Percentiles rank a stretch among this genome's conserved stretches.
Conservation (phyloP, 1,140 invertebrate species). For the Kradibia gibbosae region DNA sequence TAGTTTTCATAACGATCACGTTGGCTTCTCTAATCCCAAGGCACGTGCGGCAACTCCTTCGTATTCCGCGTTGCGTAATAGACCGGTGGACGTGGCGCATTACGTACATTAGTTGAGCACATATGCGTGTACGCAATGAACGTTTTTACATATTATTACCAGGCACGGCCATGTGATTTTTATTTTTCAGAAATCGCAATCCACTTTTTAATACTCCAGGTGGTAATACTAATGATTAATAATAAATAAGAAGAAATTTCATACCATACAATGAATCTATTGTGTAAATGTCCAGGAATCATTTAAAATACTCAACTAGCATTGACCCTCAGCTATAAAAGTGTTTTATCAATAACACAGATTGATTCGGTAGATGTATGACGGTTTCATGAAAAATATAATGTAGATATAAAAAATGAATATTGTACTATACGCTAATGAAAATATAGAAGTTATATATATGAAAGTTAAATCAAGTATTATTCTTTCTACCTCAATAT, state of each 20-base stretch:
- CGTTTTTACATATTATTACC: not conserved
- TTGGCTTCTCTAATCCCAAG: constrained; percentile 24
- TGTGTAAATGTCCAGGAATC: not conserved
- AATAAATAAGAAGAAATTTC: constrained; percentile 10
- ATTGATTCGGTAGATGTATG: too few relatives aligned
- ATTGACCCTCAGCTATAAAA: constrained; percentile 28
- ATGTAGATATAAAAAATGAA: too few relatives aligned
- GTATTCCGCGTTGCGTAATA: constrained; percentile 11
- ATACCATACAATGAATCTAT: constrained; percentile 4
- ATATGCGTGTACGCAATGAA: not conserved
- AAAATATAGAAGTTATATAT: too few relatives aligned
- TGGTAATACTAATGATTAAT: too few relatives aligned
- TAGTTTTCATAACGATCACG: constrained; percentile 34
- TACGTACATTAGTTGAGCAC: not conserved
- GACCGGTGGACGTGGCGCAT: constrained; percentile 2
- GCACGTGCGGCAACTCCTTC: constrained; percentile 24
- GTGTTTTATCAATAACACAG: too few relatives aligned
- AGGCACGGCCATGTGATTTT: not conserved
- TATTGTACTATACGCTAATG: too few relatives aligned
- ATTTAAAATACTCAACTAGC: not conserved
- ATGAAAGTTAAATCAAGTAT: too few relatives aligned
- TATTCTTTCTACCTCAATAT: too few relatives aligned
- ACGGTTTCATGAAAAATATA: too few relatives aligned
- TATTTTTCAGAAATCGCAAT: not conserved
- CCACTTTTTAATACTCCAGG: not conserved